phyloP scores from a whole-genome alignment of 1,140 invertebrate species.

The Drosophila neocordata region DNA sequence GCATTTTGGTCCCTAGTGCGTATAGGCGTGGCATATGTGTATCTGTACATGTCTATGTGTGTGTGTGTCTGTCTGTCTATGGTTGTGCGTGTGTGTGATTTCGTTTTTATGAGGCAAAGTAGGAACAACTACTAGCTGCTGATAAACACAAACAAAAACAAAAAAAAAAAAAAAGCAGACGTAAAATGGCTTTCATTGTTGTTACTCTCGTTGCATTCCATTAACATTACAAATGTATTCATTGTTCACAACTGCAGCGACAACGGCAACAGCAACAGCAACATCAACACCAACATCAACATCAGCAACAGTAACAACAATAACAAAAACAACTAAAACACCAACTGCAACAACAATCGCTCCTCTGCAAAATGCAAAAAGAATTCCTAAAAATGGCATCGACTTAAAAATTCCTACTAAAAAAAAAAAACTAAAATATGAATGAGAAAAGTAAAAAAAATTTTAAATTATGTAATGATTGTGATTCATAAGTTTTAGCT shows the following conservation, averaged over 20 bases:
- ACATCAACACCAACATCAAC: constrained; percentile 32
- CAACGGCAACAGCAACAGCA: constrained; percentile 30
- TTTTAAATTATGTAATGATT: too few species aligned
- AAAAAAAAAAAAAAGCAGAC: constrained; percentile 32
- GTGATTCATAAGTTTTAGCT: too few species aligned
- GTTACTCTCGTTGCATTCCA: constrained; percentile 65
- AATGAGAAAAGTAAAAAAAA: too few species aligned
- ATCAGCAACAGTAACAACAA: constrained; percentile 38
- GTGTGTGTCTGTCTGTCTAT: neutral
- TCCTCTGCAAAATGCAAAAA: constrained; percentile 59
- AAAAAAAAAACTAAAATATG: too few species aligned
- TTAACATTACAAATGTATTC: constrained; percentile 80
- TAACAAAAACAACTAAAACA: constrained; percentile 41
- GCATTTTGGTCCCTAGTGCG: constrained; percentile 13
- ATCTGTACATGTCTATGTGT: neutral
- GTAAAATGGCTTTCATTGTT: constrained; percentile 55
- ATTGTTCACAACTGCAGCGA: constrained; percentile 60
- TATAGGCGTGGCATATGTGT: constrained; percentile 32
- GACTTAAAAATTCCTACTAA: neutral
- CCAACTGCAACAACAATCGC: constrained; percentile 10
- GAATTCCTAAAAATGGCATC: constrained; percentile 15
- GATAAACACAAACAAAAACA: constrained; percentile 54
- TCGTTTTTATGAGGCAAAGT: constrained; percentile 34
- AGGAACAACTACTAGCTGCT: constrained; percentile 28
- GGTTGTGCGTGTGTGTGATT: constrained; percentile 5